A percentile compares a stretch with the other conserved stretches of the same genome.
Conservation (phyloP, 2,888 invertebrate genomes). For the Tromatobia lineatoria region DNA sequence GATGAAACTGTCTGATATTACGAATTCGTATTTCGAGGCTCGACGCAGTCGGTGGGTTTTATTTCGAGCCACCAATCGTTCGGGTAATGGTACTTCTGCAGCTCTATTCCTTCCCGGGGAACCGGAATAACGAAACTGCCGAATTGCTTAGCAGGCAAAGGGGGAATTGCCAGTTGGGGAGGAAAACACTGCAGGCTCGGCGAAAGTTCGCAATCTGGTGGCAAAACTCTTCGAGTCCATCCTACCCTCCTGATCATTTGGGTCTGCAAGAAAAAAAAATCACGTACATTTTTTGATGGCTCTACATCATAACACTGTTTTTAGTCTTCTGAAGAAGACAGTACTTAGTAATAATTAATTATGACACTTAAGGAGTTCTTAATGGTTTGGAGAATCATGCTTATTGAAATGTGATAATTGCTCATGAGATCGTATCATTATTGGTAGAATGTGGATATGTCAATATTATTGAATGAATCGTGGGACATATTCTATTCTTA, state of each 20-base stretch:
- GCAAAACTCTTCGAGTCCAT: constrained; percentile 86
- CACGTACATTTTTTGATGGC: background rate
- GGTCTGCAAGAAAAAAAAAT: constrained; percentile 77
- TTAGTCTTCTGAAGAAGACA: too few species aligned
- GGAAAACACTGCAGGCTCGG: constrained; percentile 87
- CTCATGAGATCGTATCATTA: background rate
- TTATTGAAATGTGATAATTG: too few species aligned
- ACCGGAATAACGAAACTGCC: constrained; percentile 86
- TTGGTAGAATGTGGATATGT: too few species aligned
- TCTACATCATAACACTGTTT: too few species aligned
- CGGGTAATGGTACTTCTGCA: constrained; percentile 88
- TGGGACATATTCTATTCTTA: too few species aligned
- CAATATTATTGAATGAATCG: too few species aligned
- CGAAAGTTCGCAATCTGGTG: constrained; percentile 86
- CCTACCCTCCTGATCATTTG: constrained; percentile 86
- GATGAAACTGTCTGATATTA: constrained; percentile 65
- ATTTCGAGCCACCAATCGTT: constrained; percentile 87
- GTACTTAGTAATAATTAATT: too few species aligned
- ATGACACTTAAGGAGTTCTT: too few species aligned
- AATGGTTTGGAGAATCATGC: too few species aligned
- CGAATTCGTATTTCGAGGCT: constrained; percentile 74
- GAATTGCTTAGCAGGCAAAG: constrained; percentile 85
- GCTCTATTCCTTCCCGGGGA: constrained; percentile 87
- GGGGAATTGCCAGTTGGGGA: constrained; percentile 85
- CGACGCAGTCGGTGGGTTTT: constrained; percentile 84